phyloP scores from a whole-genome alignment of 2,797 vertebrate species.

The Sarcoramphus papa region DNA sequence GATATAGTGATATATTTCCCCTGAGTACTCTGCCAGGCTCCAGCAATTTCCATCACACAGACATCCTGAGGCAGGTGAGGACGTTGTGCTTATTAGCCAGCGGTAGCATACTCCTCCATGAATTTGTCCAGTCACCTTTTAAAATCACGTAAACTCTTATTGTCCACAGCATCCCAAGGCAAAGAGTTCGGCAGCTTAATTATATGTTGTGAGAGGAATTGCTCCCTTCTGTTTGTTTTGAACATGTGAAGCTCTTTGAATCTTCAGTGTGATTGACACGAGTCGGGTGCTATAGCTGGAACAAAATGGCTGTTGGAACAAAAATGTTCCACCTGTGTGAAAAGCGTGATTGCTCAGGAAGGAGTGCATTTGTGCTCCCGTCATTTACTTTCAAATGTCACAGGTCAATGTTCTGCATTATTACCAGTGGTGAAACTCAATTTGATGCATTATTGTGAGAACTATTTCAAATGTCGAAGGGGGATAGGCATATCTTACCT shows the following conservation, averaged over 20 bases:
- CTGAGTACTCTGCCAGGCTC: background rate
- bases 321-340: constrained; percentile 18
- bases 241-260: constrained; percentile 3
- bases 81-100: background rate
- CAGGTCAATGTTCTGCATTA: constrained; percentile 53
- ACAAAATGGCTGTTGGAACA: constrained; percentile 41
- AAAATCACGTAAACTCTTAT: background rate
- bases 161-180: background rate
- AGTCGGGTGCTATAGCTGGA: background rate
- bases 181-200: background rate
- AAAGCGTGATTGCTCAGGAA: background rate
- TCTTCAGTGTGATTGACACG: constrained; percentile 35
- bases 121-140: background rate
- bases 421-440: constrained; percentile 5
- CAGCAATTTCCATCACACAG: background rate
- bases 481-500: background rate
- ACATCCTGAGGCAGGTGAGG: background rate
- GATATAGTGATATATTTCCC: background rate
- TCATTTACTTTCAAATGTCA: constrained; percentile 45
- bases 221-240: background rate
- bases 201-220: background rate
- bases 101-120: background rate
- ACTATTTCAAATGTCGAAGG: background rate
- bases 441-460: background rate
- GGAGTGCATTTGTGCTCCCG: background rate